Base-by-base conservation (phyloP, 1,140 invertebrate genomes). In the Drosophila suzukii region DNA sequence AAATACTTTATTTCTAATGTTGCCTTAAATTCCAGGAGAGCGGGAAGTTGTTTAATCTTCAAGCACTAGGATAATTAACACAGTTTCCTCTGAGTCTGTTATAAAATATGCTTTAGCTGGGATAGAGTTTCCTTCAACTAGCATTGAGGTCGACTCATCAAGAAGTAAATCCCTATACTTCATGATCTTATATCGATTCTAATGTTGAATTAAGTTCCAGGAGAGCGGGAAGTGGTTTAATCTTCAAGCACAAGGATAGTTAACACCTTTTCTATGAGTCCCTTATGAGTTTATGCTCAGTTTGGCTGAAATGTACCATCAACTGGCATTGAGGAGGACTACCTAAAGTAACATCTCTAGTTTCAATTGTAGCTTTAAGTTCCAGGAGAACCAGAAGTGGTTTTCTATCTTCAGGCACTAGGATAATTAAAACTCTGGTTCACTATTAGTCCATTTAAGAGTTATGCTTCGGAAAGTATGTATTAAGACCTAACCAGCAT, bases 351-450 rank as follows among this genome's bases (percentile, higher is more conserved):
- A 12, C 4, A 11, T 4, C 12, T n/a, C 10, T 3, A 7, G 15
- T 30, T 41, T 17, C n/a, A 34, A 43, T 1, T 68, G 65, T 68
- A 68, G 70, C 27, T 72, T 58, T 72, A 72, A 68, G 46, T 72
- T 84, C 67, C 79, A 80, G 59, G 71, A 84, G 76, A 57, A 61
- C 72, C 46, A 13, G 47, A 80, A 80, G 67, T 10, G 15, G 44
- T 0, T 57, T 4, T 39, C 15, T 61, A 51, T 59, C 79, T 82
- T 77, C 58, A 34, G 56, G 80, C 80, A 78, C 80, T 75, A 82
- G 80, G 81, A 83, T 75, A 79, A 84, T 82, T 79, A 84, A 80
- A 67, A 53, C 68, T 39, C 6, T 67, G 24, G 5, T 17, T 66
- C 49, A 15, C 43, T 91, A 38, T 89, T 15, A 67, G 78, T 81